Evolutionary conservation across 1,140 invertebrate genomes (phyloP).

Genomic region (Augochlora pura): DNA sequence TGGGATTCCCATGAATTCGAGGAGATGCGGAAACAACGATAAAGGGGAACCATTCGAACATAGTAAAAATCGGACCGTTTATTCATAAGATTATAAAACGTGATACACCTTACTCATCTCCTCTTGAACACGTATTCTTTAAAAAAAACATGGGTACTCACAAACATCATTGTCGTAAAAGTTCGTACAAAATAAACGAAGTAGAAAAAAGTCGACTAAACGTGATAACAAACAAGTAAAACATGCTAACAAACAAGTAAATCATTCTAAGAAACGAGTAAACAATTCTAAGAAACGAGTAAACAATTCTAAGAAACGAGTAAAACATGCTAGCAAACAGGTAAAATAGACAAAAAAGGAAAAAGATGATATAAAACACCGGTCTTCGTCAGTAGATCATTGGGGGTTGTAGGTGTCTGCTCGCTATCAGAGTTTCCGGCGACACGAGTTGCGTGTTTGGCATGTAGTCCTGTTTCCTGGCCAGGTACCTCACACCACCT

Average conservation of each 20-base stretch:
- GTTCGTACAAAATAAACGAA: not conserved
- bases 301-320: not conserved
- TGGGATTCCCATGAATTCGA: too few relatives aligned
- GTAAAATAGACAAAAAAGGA: too few relatives aligned
- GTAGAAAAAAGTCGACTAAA: not conserved
- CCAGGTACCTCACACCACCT: slow-evolving; percentile 62
- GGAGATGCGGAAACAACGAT: not conserved
- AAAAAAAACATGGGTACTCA: too few relatives aligned
- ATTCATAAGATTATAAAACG: too few relatives aligned
- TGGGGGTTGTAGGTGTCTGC: slow-evolving; percentile 38
- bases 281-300: not conserved
- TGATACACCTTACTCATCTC: too few relatives aligned
- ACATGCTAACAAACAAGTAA: too few relatives aligned
- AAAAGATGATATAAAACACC: too few relatives aligned
- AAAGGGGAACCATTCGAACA: too few relatives aligned
- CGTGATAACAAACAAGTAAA: too few relatives aligned
- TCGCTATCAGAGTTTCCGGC: slow-evolving; percentile 33
- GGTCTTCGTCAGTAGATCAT: slow-evolving; percentile 35
- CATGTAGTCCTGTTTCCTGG: slow-evolving; percentile 56
- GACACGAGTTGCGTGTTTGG: slow-evolving; percentile 35
- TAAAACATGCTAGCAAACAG: too few relatives aligned
- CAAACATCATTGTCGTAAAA: not conserved
- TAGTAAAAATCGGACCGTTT: too few relatives aligned
- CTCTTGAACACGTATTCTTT: too few relatives aligned
- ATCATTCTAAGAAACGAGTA: not conserved